phyloP scores from a whole-genome alignment of 2,113 vertebrate species.

The Hemicordylus capensis region DNA sequence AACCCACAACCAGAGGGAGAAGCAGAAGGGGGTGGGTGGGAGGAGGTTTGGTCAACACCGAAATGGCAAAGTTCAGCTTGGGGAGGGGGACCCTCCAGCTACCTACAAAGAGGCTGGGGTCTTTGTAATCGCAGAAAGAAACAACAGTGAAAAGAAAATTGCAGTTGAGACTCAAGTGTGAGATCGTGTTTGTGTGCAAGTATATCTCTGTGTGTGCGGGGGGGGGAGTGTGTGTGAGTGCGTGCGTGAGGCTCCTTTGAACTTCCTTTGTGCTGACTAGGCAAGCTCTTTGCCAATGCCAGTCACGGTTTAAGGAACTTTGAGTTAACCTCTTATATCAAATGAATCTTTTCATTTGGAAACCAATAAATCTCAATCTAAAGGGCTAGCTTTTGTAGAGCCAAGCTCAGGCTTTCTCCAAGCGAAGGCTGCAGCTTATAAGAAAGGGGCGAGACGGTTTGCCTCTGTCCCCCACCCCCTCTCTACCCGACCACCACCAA shows the following conservation, averaged over 20 bases:
- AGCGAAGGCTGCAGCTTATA: conserved; percentile 64
- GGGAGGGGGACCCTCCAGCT: conserved; percentile 50
- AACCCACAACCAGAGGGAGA: neutral
- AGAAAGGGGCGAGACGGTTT: conserved; percentile 76
- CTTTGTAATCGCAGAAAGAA: conserved; percentile 81
- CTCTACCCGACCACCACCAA: neutral
- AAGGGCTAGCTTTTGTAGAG: conserved; percentile 75
- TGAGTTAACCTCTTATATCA: conserved; percentile 83
- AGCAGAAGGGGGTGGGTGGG: conserved; percentile 25
- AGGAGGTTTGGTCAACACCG: conserved; percentile 73
- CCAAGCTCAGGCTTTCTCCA: conserved; percentile 67
- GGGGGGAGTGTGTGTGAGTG: conserved; percentile 2
- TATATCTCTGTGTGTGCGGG: conserved; percentile 46
- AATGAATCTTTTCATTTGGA: conserved; percentile 86
- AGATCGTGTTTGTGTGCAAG: conserved; percentile 73
- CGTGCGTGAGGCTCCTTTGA: conserved; percentile 80
- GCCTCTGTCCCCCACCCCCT: conserved; percentile 56
- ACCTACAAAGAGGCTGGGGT: conserved; percentile 77
- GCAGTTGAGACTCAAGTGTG: conserved; percentile 77
- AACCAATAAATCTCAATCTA: conserved; percentile 81
- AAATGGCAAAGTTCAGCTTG: conserved; percentile 80
- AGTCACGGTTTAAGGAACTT: conserved; percentile 78
- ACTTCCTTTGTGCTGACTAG: conserved; percentile 78
- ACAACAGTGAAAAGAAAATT: conserved; percentile 80
- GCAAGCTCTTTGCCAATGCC: conserved; percentile 74